A percentile compares a stretch with the other conserved stretches of the same genome.
These are phyloP conservation scores for Maniola hyperantus DNA, from an alignment of 2,888 invertebrate species.

Conservation along the genomic window DNA sequence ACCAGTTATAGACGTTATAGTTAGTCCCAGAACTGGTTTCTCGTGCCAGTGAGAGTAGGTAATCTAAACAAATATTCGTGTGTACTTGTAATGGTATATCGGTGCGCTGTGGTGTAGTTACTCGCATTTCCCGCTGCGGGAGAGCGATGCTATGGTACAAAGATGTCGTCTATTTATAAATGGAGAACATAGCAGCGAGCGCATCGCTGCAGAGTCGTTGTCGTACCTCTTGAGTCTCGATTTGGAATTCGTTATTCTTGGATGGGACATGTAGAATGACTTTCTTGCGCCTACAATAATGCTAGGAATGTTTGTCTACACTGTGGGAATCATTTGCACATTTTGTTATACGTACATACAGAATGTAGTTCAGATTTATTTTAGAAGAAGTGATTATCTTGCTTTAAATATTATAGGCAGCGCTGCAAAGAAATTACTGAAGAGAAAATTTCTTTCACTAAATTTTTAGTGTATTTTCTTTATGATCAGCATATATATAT, in stretches of 20 bases:
- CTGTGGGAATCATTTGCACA: constrained; percentile 7
- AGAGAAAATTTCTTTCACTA: neutral
- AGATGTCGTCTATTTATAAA: constrained; percentile 79
- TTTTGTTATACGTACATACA: neutral
- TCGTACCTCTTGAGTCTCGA: constrained; percentile 62
- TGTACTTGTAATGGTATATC: constrained; percentile 30
- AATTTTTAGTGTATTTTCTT: no score
- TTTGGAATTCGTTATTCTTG: constrained; percentile 55
- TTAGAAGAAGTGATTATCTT: neutral
- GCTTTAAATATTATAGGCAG: neutral
- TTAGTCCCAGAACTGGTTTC: constrained; percentile 31
- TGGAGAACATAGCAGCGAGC: constrained; percentile 62
- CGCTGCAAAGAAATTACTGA: neutral
- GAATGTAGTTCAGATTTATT: neutral
- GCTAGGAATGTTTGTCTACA: constrained; percentile 5
- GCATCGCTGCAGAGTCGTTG: constrained; percentile 55
- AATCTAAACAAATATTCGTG: constrained; percentile 38
- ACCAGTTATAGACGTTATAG: constrained; percentile 31
- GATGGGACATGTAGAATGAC: constrained; percentile 14
- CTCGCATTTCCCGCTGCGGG: constrained; percentile 66
- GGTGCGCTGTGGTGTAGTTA: constrained; percentile 29
- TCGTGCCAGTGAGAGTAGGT: constrained; percentile 33
- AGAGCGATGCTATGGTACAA: constrained; percentile 67
- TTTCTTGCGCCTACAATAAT: constrained; percentile 9
- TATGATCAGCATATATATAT: no score